phyloP scores from a whole-genome alignment of 2,888 invertebrate species.

The Archips xylosteana region DNA sequence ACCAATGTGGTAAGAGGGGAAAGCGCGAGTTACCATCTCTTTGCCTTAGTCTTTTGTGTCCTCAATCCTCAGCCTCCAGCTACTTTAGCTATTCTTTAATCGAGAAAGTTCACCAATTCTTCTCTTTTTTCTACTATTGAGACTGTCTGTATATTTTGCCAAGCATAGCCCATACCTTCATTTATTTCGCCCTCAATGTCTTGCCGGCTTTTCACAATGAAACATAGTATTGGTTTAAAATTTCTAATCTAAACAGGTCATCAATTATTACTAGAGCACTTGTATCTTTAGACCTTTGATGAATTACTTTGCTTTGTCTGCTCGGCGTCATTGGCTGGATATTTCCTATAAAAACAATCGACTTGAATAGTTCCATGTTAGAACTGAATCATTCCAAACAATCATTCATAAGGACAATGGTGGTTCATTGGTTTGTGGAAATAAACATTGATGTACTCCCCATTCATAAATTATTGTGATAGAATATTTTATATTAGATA shows the following conservation, averaged over 20 bases:
- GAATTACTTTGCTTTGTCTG: conserved; percentile 1
- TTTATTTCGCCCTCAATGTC: not conserved
- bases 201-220: no score
- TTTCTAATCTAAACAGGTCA: not conserved
- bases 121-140: no score
- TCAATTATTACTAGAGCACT: not conserved
- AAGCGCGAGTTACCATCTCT: no score
- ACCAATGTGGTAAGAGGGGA: no score
- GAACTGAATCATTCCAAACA: conserved; percentile 13
- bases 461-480: not conserved
- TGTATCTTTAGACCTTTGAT: not conserved
- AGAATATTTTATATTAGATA: not conserved
- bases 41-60: no score
- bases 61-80: no score
- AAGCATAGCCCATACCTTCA: no score
- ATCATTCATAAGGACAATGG: conserved; percentile 26
- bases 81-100: no score
- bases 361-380: conserved; percentile 7
- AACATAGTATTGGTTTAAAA: not conserved
- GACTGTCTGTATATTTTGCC: no score
- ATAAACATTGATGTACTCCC: not conserved
- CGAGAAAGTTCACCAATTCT: no score
- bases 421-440: not conserved
- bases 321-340: not conserved
- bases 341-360: conserved; percentile 23